phyloP scores from a whole-genome alignment of 2,888 invertebrate genomes.

The Stegophylla sp. region DNA sequence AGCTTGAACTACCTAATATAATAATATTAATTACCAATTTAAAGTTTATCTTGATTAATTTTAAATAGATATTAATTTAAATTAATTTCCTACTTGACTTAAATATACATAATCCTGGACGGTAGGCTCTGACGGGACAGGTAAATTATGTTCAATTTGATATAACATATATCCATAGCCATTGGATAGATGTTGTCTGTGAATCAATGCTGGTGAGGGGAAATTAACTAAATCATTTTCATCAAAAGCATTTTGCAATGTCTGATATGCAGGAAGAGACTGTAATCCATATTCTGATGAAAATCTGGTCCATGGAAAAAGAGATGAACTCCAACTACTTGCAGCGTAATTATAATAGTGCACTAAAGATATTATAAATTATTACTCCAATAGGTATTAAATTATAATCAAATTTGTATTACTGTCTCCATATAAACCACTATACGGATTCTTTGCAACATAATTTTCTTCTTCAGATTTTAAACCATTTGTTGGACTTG shows the following conservation, averaged over 20 bases:
- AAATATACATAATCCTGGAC: conserved; percentile 79
- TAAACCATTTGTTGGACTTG: conserved; percentile 90
- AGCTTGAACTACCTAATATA: conserved; percentile 75
- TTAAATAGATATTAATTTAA: too few relatives aligned
- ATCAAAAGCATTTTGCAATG: conserved; percentile 72
- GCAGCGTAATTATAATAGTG: conserved; percentile 87
- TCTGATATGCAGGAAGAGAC: conserved; percentile 78
- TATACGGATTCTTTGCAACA: conserved; percentile 79
- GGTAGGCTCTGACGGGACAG: conserved; percentile 69
- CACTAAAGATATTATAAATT: conserved; percentile 67
- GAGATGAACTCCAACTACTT: conserved; percentile 81
- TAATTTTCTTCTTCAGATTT: conserved; percentile 78
- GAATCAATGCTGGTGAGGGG: conserved; percentile 72
- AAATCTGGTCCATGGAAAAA: conserved; percentile 84
- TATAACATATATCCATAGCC: conserved; percentile 74
- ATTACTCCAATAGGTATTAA: background rate
- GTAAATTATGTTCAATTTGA: conserved; percentile 73
- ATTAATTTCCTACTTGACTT: conserved; percentile 78
- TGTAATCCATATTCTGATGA: conserved; percentile 96
- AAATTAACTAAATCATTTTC: conserved; percentile 67
- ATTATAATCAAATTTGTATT: conserved; percentile 62
- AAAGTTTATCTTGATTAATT: background rate
- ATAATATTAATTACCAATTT: background rate
- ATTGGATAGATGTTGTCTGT: conserved; percentile 85
- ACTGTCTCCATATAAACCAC: conserved; percentile 85